A percentile compares a stretch with the other conserved stretches of the same genome.
These are phyloP conservation scores for Coenonympha arcania DNA, from an alignment of 2,888 invertebrate species.

Conservation along the genomic window DNA sequence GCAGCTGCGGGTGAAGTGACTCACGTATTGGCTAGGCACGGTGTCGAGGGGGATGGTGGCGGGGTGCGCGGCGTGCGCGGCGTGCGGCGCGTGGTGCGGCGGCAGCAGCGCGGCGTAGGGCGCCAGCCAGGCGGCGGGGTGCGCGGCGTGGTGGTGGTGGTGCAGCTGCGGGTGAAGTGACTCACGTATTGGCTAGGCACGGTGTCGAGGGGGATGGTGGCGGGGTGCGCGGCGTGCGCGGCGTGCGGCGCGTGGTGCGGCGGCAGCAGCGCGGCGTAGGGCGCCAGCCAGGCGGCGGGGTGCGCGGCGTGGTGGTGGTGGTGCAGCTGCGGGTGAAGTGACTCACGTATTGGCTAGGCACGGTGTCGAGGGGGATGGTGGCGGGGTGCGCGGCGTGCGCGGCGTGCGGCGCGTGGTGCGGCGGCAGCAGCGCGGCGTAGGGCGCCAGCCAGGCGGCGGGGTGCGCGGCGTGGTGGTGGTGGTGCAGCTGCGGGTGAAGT, in stretches of 20 bases:
- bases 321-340: constrained; percentile 64
- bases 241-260: constrained; percentile 55
- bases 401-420: constrained; percentile 52
- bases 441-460: constrained; percentile 65
- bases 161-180: constrained; percentile 65
- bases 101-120: constrained; percentile 65
- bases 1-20: constrained; percentile 64
- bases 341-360: constrained; percentile 73
- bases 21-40: constrained; percentile 71
- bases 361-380: constrained; percentile 66
- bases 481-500: constrained; percentile 65
- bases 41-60: constrained; percentile 66
- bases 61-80: constrained; percentile 56
- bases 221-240: constrained; percentile 55
- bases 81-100: constrained; percentile 55
- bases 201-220: constrained; percentile 65
- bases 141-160: constrained; percentile 62
- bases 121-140: constrained; percentile 63
- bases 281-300: constrained; percentile 65
- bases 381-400: constrained; percentile 57
- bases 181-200: constrained; percentile 73
- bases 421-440: constrained; percentile 64
- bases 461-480: constrained; percentile 61
- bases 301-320: constrained; percentile 63
- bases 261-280: constrained; percentile 63